Conservation (phyloP, 64 coral and sea anemone species). For the Pachyseris speciosa region DNA sequence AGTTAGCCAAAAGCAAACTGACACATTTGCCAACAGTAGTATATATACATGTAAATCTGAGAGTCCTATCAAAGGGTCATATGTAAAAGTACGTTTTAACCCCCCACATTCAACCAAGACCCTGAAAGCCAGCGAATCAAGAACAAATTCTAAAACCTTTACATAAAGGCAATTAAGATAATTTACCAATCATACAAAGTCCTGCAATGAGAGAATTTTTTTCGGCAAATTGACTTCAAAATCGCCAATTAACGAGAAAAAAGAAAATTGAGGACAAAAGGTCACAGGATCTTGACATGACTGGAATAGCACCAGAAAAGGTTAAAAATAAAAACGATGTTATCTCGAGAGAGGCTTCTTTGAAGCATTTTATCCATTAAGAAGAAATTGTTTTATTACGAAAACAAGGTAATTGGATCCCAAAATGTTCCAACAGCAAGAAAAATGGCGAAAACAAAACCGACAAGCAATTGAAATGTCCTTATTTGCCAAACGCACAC, state of each 20-base stretch:
- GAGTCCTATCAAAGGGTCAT: background rate
- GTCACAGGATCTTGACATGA: background rate
- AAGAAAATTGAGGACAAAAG: background rate
- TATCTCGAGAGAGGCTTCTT: background rate
- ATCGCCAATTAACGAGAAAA: background rate
- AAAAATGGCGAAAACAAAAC: background rate
- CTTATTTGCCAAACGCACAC: background rate
- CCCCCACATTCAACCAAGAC: background rate
- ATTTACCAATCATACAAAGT: background rate
- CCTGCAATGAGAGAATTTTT: background rate
- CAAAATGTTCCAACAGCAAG: background rate
- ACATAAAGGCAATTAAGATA: background rate
- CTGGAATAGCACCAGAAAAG: background rate
- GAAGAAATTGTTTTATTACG: background rate
- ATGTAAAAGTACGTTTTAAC: background rate
- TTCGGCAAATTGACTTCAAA: background rate
- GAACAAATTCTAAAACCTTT: background rate
- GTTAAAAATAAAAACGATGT: background rate
- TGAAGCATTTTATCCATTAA: background rate
- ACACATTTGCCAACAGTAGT: background rate
- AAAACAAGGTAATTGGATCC: constrained; percentile 8
- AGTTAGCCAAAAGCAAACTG: background rate
- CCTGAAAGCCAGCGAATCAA: background rate
- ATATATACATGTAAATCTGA: background rate
- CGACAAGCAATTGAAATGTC: background rate